Evolutionary conservation across 2,888 invertebrate species (phyloP), one percentile per base, ranked within the genome.

Genomic region (Lissonota sp.): DNA sequence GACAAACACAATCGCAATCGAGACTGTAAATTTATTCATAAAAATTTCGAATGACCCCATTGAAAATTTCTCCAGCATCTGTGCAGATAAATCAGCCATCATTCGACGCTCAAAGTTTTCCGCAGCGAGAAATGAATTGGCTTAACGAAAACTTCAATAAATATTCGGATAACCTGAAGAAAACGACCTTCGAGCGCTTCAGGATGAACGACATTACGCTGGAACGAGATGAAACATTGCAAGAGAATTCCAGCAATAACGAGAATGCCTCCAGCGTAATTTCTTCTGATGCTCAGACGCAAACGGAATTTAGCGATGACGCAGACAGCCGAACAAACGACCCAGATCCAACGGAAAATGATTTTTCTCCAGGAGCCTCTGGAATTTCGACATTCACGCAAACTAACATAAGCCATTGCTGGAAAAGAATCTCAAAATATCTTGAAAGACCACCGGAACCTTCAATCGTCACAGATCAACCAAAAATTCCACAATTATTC

Each of bases 331-430:
- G 8, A 14, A 26, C 1, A 12, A 37, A 16, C 8, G 8, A 67
- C 46, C 7, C 6, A 4, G 55, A 58, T 62, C 7, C 64, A 49
- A 16, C 26, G n/a, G 26, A 14, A 16, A 26, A 37, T 16, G 53
- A 70, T 40, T 70, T 14, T 51, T 37, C 53, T 1, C 4, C 14
- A 37, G 40, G n/a, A 5, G 39, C 51, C 1, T 16, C 62, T 1
- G 16, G 16, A 4, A 37, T 12, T 5, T 75, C 81, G 7, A 70
- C 26, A 6, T 73, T 63, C 0, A 64, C 69, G 12, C 76, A 77
- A 73, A 73, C 72, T n/a, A 46, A 63, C 2, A 51, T 58, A 14
- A 74, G 49, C 60, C 37, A 73, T 12, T 42, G 49, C 40, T 55
- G 60, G 74, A 62, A 12, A n/a, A 67, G 44, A 8, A 46, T 1